Percentiles rank a stretch among this genome's conserved stretches.
phyloP scores from a whole-genome alignment of 2,113 vertebrate genomes.

The Urocynchramus pylzowi region DNA sequence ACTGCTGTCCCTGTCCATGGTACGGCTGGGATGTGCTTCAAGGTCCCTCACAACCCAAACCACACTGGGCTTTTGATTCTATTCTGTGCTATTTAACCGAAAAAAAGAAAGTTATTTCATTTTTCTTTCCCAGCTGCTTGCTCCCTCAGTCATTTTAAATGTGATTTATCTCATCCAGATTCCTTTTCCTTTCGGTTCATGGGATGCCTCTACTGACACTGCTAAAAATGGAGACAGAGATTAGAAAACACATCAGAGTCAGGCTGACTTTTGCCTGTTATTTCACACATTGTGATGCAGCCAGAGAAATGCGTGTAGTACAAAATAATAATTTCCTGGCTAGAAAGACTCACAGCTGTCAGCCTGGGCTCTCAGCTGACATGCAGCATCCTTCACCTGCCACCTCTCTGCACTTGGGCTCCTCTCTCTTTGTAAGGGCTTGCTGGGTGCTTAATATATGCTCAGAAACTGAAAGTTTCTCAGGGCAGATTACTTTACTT shows the following conservation, averaged over 20 bases:
- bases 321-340: background rate
- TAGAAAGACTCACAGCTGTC: background rate
- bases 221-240: background rate
- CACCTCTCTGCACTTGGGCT: background rate
- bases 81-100: background rate
- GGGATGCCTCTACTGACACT: background rate
- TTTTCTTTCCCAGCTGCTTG: background rate
- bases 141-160: background rate
- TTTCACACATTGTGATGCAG: background rate
- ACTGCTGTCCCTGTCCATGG: background rate
- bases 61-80: background rate
- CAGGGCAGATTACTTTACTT: background rate
- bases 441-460: accelerated
- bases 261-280: background rate
- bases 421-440: background rate
- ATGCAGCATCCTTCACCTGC: background rate
- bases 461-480: background rate
- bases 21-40: background rate
- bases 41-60: background rate
- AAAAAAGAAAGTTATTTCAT: background rate
- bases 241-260: background rate
- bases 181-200: background rate
- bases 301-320: background rate
- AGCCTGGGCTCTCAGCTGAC: background rate
- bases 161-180: background rate